Percentiles rank a stretch among this genome's conserved stretches.
Conservation (phyloP, 2,888 invertebrate species). For the Limnephilus rhombicus region DNA sequence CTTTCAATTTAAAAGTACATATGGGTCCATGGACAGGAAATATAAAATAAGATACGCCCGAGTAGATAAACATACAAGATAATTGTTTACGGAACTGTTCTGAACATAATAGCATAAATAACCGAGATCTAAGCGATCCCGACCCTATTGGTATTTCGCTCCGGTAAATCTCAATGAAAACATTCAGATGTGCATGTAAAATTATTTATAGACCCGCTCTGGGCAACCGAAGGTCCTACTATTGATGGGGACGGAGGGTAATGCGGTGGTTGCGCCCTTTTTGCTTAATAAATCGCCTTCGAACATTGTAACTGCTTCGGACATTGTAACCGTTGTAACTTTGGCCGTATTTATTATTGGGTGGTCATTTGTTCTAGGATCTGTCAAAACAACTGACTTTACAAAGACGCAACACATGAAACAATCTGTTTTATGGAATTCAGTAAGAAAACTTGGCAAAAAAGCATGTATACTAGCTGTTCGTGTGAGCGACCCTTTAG, state of each 20-base stretch:
- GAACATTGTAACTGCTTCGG: constrained; percentile 12
- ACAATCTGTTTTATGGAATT: not conserved
- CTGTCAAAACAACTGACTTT: constrained; percentile 18
- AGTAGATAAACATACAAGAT: not conserved
- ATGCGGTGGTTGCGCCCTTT: not conserved
- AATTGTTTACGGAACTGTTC: not conserved
- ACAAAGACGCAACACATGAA: constrained; percentile 3
- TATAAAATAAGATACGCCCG: not conserved
- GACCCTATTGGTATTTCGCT: not conserved
- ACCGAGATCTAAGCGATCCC: not conserved
- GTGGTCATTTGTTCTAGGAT: constrained; percentile 5
- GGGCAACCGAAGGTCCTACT: not conserved
- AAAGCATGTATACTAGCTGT: not conserved
- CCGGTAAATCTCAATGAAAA: constrained; percentile 38
- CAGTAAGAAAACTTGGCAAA: not conserved
- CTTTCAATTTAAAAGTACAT: not conserved
- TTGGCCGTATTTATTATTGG: constrained; percentile 15
- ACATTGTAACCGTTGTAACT: constrained; percentile 8
- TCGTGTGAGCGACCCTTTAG: no score
- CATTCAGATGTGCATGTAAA: constrained; percentile 40
- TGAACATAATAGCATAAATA: not conserved
- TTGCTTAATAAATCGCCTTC: constrained; percentile 16
- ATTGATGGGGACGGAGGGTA: not conserved
- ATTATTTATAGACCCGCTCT: constrained; percentile 16
- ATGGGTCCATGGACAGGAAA: not conserved